These are phyloP conservation scores for Morphnarchus princeps DNA, from an alignment of 2,113 vertebrate genomes.

Conservation along the genomic window DNA sequence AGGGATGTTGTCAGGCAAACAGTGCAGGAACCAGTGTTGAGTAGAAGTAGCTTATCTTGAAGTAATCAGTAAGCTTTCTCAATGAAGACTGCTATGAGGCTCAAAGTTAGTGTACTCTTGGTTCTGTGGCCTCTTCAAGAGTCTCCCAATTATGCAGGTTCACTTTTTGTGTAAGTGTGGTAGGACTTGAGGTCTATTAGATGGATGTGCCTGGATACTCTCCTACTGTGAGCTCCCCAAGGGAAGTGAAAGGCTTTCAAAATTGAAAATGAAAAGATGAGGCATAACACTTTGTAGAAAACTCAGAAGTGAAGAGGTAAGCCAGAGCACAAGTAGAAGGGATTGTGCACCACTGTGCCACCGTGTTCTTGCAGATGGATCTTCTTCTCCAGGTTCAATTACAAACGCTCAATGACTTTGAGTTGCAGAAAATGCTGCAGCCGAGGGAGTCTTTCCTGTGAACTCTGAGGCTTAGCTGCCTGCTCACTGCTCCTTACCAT, in stretches of 20 bases:
- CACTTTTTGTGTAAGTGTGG: neutral
- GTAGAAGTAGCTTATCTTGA: neutral
- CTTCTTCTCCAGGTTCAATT: neutral
- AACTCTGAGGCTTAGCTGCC: neutral
- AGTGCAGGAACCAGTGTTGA: neutral
- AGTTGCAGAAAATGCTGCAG: neutral
- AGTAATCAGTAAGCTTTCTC: neutral
- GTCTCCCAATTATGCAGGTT: neutral
- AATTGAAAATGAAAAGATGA: neutral
- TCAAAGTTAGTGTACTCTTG: neutral
- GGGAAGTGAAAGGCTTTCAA: neutral
- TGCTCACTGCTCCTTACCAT: neutral
- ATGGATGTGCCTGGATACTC: neutral
- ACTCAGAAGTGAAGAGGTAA: neutral
- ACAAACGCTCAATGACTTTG: neutral
- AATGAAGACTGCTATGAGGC: neutral
- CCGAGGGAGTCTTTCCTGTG: neutral
- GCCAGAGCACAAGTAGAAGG: neutral
- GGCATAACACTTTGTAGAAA: neutral
- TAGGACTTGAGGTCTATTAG: neutral
- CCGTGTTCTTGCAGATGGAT: neutral
- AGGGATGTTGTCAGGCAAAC: neutral
- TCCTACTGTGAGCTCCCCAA: accelerated
- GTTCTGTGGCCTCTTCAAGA: neutral
- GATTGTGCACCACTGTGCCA: too few species aligned